A percentile compares a stretch with the other conserved stretches of the same genome.
phyloP scores from a whole-genome alignment of 2,888 invertebrate species.

The Ryuthela nishihirai region DNA sequence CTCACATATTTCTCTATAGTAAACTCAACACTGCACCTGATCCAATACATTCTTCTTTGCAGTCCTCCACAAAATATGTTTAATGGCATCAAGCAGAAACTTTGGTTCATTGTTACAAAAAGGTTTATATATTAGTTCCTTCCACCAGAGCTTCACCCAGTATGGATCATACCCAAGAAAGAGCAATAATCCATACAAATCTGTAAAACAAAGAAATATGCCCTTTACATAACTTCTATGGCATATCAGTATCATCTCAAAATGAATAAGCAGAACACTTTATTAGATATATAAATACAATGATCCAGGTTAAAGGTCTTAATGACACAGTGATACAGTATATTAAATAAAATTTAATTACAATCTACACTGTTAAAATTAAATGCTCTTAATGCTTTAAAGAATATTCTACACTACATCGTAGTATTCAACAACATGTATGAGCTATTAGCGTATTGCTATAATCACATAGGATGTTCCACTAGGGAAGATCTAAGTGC shows the following conservation, averaged over 20 bases:
- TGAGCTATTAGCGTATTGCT: too few relatives aligned
- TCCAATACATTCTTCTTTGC: conserved; percentile 63
- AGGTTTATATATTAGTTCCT: conserved; percentile 55
- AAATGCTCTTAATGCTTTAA: too few relatives aligned
- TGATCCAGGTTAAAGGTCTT: background rate
- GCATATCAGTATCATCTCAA: background rate
- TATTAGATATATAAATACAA: background rate
- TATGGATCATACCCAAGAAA: conserved; percentile 62
- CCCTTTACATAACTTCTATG: too few relatives aligned
- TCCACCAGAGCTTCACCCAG: conserved; percentile 56
- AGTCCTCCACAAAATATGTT: conserved; percentile 65
- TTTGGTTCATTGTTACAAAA: conserved; percentile 54
- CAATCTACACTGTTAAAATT: too few relatives aligned
- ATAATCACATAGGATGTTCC: too few relatives aligned
- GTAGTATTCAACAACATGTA: too few relatives aligned
- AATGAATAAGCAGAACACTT: background rate
- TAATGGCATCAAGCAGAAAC: conserved; percentile 57
- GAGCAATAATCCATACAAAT: conserved; percentile 59
- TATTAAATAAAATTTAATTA: too few relatives aligned
- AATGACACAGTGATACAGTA: background rate
- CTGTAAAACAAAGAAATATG: conserved; percentile 43
- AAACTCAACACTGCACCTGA: too few relatives aligned
- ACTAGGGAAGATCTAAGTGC: too few relatives aligned
- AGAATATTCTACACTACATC: too few relatives aligned
- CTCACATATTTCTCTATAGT: too few relatives aligned